A percentile compares a stretch with the other conserved stretches of the same genome.
These are phyloP conservation scores for Mallotus villosus DNA, from an alignment of 2,797 vertebrate species.

Conservation along the genomic window DNA sequence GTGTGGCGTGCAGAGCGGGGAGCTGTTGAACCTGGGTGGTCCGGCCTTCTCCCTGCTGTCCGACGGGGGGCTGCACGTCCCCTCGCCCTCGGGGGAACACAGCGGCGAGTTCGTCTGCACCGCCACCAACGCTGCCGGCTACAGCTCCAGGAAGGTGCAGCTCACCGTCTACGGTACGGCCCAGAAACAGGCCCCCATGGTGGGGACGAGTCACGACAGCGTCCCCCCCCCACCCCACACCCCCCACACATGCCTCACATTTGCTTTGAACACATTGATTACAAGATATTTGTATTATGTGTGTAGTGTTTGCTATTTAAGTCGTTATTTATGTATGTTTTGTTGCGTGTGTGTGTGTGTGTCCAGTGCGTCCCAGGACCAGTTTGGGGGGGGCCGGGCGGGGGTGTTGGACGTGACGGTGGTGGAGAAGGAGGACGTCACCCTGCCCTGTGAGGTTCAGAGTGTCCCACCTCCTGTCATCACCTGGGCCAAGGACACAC, in stretches of 20 bases:
- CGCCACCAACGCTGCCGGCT: constrained; percentile 89
- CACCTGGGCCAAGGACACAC: constrained; percentile 91
- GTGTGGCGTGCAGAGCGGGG: constrained; percentile 78
- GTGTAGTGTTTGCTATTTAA: constrained; percentile 16
- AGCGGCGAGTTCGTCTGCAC: constrained; percentile 90
- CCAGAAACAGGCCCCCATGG: not conserved
- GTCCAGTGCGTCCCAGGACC: constrained; percentile 87
- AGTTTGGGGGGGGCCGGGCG: constrained; percentile 40
- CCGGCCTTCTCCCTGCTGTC: constrained; percentile 78
- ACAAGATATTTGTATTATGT: too few relatives aligned
- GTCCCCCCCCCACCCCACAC: not conserved
- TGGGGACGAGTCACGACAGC: not conserved
- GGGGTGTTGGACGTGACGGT: constrained; percentile 78
- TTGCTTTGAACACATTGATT: too few relatives aligned
- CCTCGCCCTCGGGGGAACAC: constrained; percentile 84
- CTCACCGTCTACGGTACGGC: constrained; percentile 92
- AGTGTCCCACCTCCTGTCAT: constrained; percentile 90
- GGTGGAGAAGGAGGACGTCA: constrained; percentile 80
- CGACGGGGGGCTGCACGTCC: constrained; percentile 85
- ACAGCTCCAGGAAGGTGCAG: constrained; percentile 88
- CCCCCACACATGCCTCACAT: too few relatives aligned
- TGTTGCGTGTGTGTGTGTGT: constrained; percentile 2
- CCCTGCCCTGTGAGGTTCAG: constrained; percentile 88
- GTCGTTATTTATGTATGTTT: constrained; percentile 44
- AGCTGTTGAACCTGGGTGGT: constrained; percentile 76